Evolutionary conservation across 2,888 invertebrate genomes (phyloP).

Genomic region (Ypsolopha scabrella): DNA sequence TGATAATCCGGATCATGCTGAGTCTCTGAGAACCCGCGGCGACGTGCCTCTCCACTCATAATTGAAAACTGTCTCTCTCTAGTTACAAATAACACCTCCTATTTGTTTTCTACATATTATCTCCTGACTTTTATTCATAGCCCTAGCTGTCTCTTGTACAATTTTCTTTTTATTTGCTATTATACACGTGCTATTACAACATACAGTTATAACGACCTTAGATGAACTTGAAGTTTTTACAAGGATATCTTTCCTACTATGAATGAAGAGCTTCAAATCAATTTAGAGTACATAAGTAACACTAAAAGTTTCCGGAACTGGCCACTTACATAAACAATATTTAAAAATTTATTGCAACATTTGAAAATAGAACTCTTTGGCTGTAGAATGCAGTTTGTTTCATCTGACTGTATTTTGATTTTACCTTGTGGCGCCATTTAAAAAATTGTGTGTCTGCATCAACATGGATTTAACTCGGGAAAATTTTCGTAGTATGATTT

Average conservation of each 20-base stretch:
- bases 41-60: slow-evolving; percentile 39
- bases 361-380: no score
- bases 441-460: no score
- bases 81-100: slow-evolving; percentile 38
- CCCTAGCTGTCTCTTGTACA: neutral
- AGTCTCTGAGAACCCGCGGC: slow-evolving; percentile 29
- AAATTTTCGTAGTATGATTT: no score
- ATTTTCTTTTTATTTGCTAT: neutral
- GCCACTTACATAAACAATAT: no score
- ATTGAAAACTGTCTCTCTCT: slow-evolving; percentile 57
- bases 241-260: slow-evolving; percentile 14
- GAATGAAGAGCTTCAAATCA: slow-evolving; percentile 32
- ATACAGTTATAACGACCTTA: slow-evolving; percentile 1
- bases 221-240: slow-evolving; percentile 6
- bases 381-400: no score
- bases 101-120: slow-evolving; percentile 14
- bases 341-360: no score
- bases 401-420: no score
- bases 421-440: no score
- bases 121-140: neutral
- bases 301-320: no score
- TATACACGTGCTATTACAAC: neutral
- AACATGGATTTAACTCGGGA: no score
- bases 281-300: no score
- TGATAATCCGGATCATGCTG: slow-evolving; percentile 57